Percentiles rank a stretch among this genome's conserved stretches.
Evolutionary conservation across 2,888 invertebrate species (phyloP).

Genomic region (Argynnis bischoffii): DNA sequence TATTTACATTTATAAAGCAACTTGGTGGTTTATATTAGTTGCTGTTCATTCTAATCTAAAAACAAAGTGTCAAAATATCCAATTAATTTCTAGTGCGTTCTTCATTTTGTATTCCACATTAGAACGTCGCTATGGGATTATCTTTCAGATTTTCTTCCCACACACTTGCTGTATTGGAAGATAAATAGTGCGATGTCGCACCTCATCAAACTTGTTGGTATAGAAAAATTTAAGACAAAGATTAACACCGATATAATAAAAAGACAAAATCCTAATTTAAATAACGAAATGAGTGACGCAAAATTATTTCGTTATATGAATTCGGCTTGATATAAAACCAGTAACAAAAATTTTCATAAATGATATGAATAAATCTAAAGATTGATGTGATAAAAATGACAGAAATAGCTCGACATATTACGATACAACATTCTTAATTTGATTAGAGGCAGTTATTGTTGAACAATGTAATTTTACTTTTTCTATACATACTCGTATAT

Average conservation of each 20-base stretch:
- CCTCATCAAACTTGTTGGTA: slow-evolving; percentile 37
- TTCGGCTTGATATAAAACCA: too few species aligned
- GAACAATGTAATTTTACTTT: background rate
- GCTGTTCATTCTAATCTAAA: too few species aligned
- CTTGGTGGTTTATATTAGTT: too few species aligned
- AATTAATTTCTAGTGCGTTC: too few species aligned
- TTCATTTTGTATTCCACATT: too few species aligned
- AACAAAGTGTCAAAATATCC: background rate
- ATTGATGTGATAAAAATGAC: too few species aligned
- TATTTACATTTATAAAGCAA: too few species aligned
- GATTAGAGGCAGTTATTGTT: background rate
- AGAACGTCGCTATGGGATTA: slow-evolving; percentile 35
- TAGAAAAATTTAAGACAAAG: slow-evolving; percentile 8
- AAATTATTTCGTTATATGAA: too few species aligned
- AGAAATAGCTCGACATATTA: background rate
- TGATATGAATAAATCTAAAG: too few species aligned
- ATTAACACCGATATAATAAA: slow-evolving; percentile 14
- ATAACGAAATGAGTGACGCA: too few species aligned
- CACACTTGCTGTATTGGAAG: slow-evolving; percentile 50
- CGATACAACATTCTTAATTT: background rate
- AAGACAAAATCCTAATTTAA: background rate
- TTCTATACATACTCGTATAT: background rate
- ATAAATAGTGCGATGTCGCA: slow-evolving; percentile 53
- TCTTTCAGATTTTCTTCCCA: slow-evolving; percentile 51
- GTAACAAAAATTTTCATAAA: too few species aligned